Evolutionary conservation across 2,888 invertebrate genomes (phyloP).

Genomic region (Vandiemenella viatica): DNA sequence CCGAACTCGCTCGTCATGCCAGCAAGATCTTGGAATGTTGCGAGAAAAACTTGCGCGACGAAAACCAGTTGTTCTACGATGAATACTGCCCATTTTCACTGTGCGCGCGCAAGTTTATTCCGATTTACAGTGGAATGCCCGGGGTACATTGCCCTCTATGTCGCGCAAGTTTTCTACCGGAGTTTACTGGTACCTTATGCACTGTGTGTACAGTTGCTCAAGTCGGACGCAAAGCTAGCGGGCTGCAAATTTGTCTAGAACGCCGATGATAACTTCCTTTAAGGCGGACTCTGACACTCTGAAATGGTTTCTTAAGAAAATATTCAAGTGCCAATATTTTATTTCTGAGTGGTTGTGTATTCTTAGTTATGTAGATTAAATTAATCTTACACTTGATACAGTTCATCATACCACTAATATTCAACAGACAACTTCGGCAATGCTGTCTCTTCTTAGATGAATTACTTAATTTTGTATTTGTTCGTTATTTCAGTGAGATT

Average conservation of each 20-base stretch:
- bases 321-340: no score
- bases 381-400: no score
- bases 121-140: neutral
- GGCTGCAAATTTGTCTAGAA: neutral
- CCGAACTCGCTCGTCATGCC: neutral
- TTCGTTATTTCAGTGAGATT: no score
- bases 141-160: neutral
- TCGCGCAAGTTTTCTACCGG: neutral
- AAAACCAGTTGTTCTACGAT: neutral
- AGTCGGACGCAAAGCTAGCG: neutral
- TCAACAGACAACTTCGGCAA: no score
- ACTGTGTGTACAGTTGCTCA: neutral
- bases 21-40: neutral
- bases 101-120: neutral
- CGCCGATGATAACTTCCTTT: no score
- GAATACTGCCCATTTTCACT: neutral
- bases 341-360: no score
- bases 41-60: neutral
- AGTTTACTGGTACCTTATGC: neutral
- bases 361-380: no score
- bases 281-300: no score
- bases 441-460: no score
- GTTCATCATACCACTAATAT: no score
- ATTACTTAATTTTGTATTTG: no score
- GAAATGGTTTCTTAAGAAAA: no score